A percentile compares a stretch with the other conserved stretches of the same genome.
Evolutionary conservation across 2,113 vertebrate species (phyloP).

Genomic region (Anoura caudifer): DNA sequence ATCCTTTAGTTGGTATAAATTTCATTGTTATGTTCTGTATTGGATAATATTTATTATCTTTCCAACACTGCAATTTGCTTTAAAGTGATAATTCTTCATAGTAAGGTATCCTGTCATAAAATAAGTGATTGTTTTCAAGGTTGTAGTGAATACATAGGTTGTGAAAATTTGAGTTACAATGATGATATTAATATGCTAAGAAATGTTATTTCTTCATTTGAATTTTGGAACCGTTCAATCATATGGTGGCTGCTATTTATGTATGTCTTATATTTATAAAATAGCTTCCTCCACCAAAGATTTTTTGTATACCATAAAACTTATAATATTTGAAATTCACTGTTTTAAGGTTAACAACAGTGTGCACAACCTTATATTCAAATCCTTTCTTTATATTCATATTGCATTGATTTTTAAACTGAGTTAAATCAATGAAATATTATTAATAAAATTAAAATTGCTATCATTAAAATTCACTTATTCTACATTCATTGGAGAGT

Average conservation of each 20-base stretch:
- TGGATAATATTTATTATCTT: not conserved
- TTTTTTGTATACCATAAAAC: not conserved
- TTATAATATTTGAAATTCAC: not conserved
- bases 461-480: conserved; percentile 3
- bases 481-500: not conserved
- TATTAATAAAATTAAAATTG: not conserved
- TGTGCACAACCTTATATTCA: not conserved
- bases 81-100: not conserved
- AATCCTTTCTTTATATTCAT: not conserved
- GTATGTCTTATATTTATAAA: not conserved
- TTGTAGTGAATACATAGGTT: not conserved
- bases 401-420: conserved; percentile 25
- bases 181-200: not conserved
- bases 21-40: not conserved
- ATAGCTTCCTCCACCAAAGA: not conserved
- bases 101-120: not conserved
- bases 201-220: not conserved
- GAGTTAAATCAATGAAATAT: not conserved
- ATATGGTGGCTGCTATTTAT: not conserved
- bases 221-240: not conserved
- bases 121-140: not conserved
- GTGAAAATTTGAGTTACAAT: not conserved
- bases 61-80: not conserved
- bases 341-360: not conserved
- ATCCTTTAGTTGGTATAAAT: not conserved